A percentile compares a stretch with the other conserved stretches of the same genome.
Evolutionary conservation across 2,797 vertebrate genomes (phyloP).

Genomic region (Eremophila alpestris): DNA sequence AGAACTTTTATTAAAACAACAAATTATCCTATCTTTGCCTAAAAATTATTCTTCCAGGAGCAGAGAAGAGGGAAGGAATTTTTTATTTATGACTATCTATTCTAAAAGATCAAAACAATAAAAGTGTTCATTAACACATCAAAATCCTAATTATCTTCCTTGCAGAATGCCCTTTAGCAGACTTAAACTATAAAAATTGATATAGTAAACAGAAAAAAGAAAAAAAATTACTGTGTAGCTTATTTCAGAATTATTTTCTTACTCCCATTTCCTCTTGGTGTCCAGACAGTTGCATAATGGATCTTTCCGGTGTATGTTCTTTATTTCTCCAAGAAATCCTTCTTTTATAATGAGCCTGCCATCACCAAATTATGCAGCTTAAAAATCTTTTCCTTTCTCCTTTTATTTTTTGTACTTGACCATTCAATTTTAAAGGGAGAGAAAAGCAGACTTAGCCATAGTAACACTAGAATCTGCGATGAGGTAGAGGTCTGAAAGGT

Average conservation of each 20-base stretch:
- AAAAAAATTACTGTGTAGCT: not conserved
- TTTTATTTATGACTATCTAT: not conserved
- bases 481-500: not conserved
- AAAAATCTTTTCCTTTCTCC: not conserved
- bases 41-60: not conserved
- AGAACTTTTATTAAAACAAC: not conserved
- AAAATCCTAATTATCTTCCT: not conserved
- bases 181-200: not conserved
- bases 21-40: not conserved
- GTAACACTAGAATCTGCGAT: not conserved
- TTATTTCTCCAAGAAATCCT: not conserved
- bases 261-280: not conserved
- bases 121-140: not conserved
- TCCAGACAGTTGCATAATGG: not conserved
- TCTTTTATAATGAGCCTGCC: not conserved
- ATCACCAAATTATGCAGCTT: not conserved
- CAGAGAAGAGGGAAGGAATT: not conserved
- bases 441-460: not conserved
- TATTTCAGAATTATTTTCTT: not conserved
- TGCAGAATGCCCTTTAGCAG: not conserved
- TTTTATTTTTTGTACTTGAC: not conserved
- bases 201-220: not conserved
- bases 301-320: not conserved
- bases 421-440: not conserved
- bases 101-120: not conserved